Evolutionary conservation across 2,888 invertebrate genomes (phyloP).

Genomic region (Eueremaeus valkanovi): DNA sequence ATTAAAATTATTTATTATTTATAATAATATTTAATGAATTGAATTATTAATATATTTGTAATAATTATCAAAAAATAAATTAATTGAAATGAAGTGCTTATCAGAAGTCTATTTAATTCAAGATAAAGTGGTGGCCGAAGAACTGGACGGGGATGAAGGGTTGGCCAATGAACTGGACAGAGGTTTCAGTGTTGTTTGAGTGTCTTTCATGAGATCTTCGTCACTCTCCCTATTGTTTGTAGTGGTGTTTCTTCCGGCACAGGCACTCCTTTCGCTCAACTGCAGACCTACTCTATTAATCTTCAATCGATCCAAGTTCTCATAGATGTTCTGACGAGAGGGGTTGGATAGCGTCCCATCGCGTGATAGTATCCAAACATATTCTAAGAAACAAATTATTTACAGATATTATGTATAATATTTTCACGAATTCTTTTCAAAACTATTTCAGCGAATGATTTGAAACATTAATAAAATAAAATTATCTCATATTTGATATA

Average conservation of each 20-base stretch:
- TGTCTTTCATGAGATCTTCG: neutral
- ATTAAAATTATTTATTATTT: neutral
- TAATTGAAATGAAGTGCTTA: neutral
- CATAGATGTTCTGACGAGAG: slow-evolving; percentile 44
- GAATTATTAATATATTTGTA: neutral
- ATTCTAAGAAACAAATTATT: slow-evolving; percentile 38
- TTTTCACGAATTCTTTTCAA: no score
- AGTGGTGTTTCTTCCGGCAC: slow-evolving; percentile 32
- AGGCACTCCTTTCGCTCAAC: slow-evolving; percentile 42
- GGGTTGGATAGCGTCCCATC: slow-evolving; percentile 42
- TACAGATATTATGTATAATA: no score
- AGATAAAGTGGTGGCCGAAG: slow-evolving; percentile 1
- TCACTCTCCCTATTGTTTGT: slow-evolving; percentile 14
- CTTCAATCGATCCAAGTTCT: slow-evolving; percentile 42
- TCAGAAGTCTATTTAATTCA: neutral
- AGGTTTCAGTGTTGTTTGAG: neutral
- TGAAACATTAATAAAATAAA: no score
- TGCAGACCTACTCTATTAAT: slow-evolving; percentile 42
- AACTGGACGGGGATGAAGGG: neutral
- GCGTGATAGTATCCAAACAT: slow-evolving; percentile 43
- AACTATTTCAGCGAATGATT: neutral
- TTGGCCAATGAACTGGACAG: neutral
- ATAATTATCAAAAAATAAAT: no score
- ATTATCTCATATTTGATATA: no score
- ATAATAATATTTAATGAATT: neutral